Percentiles rank a stretch among this genome's conserved stretches.
Conservation (phyloP, 2,113 vertebrate species). For the Mesocricetus auratus region DNA sequence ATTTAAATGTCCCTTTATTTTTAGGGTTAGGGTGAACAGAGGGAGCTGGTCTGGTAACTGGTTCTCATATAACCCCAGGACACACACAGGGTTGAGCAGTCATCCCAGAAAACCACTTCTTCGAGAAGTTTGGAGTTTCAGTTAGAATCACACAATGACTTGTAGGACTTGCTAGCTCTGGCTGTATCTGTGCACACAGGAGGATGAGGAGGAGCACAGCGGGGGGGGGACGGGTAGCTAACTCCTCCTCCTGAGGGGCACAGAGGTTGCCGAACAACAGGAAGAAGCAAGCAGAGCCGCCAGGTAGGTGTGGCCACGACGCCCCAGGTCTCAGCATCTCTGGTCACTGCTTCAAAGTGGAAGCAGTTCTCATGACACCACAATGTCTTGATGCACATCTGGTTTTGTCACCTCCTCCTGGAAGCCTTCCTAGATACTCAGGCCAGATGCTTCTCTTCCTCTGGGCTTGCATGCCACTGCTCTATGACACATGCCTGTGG, state of each 20-base stretch:
- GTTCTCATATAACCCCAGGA: neutral
- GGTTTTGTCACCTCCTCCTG: neutral
- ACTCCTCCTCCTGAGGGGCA: neutral
- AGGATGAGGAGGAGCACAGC: neutral
- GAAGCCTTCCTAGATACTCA: neutral
- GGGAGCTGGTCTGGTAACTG: neutral
- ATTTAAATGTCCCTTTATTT: neutral
- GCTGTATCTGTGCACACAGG: neutral
- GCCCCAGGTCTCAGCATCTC: neutral
- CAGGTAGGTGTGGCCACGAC: accelerated
- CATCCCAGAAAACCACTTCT: neutral
- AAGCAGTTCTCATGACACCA: neutral
- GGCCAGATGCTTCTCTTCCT: neutral
- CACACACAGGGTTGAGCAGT: neutral
- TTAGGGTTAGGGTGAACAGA: neutral
- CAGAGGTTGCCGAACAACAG: neutral
- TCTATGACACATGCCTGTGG: accelerated
- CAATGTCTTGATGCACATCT: neutral
- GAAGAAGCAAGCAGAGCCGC: neutral
- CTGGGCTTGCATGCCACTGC: neutral
- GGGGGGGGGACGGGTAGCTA: neutral
- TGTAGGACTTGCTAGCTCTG: neutral
- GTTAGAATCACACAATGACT: neutral
- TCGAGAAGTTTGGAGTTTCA: neutral
- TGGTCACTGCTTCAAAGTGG: neutral